Evolutionary conservation across 2,797 vertebrate species (phyloP), one percentile per base, ranked within the genome.

Genomic region (Pangasius mekongensis): DNA sequence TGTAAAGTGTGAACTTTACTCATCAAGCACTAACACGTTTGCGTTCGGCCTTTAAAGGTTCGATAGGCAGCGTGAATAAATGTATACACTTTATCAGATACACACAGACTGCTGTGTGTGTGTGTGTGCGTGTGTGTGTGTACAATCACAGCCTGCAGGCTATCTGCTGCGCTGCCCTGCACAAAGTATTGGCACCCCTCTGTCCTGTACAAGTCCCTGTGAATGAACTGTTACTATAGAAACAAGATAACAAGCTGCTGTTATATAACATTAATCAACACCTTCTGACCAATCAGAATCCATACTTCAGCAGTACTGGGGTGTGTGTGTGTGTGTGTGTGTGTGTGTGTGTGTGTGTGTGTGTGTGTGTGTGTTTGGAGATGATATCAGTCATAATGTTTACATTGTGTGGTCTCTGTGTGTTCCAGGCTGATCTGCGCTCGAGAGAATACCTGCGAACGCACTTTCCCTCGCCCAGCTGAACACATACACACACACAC

Each of bases 371-470:
- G 10, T 73, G 67, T 85, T 16, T 84, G 43, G 4, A 27, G 39
- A 27, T 78, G 30, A 78, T 20, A 80, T 81, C 49, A 80, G 49
- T 18, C 49, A 7, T 24, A 39, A 81, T 81, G 22, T 60, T 81
- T 58, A 81, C 54, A 60, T 11, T 24, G 20, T 54, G 64, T 84
- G 43, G 8, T 60, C 47, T 54, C 3, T 84, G 64, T 88, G 58
- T 85, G 27, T 84, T 88, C 13, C 87, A 90, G 87, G 89, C 89
- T 0, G 89, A 90, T 52, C 82, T 90, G 71, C 87, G 62, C 56
- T 90, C 89, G 52, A 90, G 89, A 88, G 87, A 90, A 83, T 88
- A 88, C 64, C 84, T 90, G 80, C 69, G 87, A 16, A 86, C 39
- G 58, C 58, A 30, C 20, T 67, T 86, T 66, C 87, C 81, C 66